Evolutionary conservation across 2,113 vertebrate genomes (phyloP).

Genomic region (Regulus satrapa): DNA sequence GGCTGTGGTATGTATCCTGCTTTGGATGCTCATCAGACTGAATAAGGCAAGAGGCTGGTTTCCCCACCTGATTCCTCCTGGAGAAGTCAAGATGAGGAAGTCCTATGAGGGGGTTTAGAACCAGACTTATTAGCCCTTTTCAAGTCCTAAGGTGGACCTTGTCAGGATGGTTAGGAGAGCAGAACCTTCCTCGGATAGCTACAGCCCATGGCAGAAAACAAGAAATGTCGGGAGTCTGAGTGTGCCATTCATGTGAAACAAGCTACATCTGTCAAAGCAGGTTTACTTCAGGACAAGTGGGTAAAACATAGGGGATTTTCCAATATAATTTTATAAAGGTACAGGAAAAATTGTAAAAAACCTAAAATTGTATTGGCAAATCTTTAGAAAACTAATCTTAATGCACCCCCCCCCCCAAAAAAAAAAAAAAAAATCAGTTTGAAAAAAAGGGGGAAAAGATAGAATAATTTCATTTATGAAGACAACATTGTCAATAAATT

Average conservation of each 20-base stretch:
- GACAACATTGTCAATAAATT: neutral
- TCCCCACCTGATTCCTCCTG: neutral
- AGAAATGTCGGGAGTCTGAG: neutral
- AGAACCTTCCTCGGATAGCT: neutral
- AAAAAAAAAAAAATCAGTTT: neutral
- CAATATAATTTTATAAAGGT: neutral
- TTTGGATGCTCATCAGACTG: neutral
- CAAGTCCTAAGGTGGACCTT: neutral
- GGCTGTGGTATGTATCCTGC: neutral
- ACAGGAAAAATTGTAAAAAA: neutral
- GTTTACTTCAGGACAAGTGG: neutral
- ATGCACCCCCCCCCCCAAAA: too few relatives aligned
- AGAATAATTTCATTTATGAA: neutral
- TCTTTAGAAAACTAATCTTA: neutral
- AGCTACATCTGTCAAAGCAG: neutral
- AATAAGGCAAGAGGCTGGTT: neutral
- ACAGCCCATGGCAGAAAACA: neutral
- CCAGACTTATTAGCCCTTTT: neutral
- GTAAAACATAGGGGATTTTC: neutral
- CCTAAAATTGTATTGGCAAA: neutral
- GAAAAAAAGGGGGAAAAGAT: neutral
- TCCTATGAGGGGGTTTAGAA: neutral
- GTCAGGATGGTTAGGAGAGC: neutral
- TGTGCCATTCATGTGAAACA: neutral
- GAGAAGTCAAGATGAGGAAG: neutral